Base-by-base conservation (phyloP, 2,113 vertebrate species). In the Oryzias curvinotus region DNA sequence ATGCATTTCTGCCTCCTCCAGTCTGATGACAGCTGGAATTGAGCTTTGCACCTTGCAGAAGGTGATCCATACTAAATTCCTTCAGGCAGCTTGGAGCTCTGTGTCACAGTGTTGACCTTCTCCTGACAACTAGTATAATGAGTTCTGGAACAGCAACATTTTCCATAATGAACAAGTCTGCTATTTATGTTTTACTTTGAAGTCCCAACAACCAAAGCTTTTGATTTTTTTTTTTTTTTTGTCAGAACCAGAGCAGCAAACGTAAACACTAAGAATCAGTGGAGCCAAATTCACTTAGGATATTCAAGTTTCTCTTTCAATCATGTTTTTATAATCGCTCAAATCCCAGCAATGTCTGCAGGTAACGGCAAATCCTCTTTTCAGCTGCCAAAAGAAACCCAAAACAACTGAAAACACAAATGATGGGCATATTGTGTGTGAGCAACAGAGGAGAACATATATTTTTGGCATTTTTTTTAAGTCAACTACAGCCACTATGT, bases 1-100 rank as follows among this genome's bases (percentile, higher is more conserved):
- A 92, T 90, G 81, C 72, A 81, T 91, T 89, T 89, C 78, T 75
- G 73, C 88, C 82, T 90, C 84, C 81, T 90, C 79, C 82, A 87
- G 79, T 80, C 64, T 78, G 81, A 88, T 90, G 89, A 91, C 88
- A 90, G 86, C 80, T 87, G 79, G 81, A 86, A 87, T 89, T 84
- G 86, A 89, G 87, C 83, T 47, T 80, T 19, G 70, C 49, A 41
- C 62, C 78, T 80, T 78, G 83, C 80, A 73, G 72, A 85, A 81
- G 75, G 86, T 71, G 87, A 87, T 87, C 85, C 88, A 79, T 78
- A 75, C 75, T 78, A 83, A 86, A 87, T 83, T 86, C 83, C 89
- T 86, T 36, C 71, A 73, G 87, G 88, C 83, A 70, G 86, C 77
- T 64, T 57, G 48, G 51, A 79, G 79, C 69, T 71, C 50, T 73